phyloP scores from a whole-genome alignment of 2,888 invertebrate species.

The Philopedon plagiatum region DNA sequence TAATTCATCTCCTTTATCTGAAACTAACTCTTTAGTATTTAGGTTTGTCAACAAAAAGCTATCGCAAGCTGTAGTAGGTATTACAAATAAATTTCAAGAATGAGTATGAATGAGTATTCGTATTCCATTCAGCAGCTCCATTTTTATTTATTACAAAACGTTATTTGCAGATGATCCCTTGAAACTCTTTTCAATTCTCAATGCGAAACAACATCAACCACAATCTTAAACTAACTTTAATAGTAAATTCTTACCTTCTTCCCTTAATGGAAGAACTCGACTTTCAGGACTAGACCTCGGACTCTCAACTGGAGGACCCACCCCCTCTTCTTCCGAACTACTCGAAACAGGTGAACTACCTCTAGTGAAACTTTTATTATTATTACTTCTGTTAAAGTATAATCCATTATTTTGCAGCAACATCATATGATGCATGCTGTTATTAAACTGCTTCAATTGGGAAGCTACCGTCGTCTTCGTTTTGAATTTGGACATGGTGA shows the following conservation, averaged over 20 bases:
- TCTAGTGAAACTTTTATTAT: constrained; percentile 63
- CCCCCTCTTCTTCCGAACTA: constrained; percentile 69
- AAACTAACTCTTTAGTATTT: no score
- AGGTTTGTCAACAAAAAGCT: no score
- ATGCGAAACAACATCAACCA: no score
- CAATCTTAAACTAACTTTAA: not conserved
- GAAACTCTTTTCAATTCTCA: no score
- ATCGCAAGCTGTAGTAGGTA: no score
- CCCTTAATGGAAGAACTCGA: constrained; percentile 62
- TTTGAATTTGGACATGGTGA: constrained; percentile 77
- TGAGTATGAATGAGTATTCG: no score
- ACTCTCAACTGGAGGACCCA: constrained; percentile 66
- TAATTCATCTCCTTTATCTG: no score
- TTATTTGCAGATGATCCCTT: no score
- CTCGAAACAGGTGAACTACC: constrained; percentile 66
- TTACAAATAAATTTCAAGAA: no score
- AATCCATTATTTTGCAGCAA: constrained; percentile 66
- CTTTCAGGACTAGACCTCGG: constrained; percentile 65
- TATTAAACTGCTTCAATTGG: constrained; percentile 65
- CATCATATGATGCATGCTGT: constrained; percentile 67
- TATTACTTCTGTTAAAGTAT: constrained; percentile 64
- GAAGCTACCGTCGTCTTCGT: constrained; percentile 65
- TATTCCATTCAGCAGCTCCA: no score
- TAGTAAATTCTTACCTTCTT: constrained; percentile 65
- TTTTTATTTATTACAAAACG: no score